Conservation (phyloP, 2,113 vertebrate species). For the Mustelus asterias region DNA sequence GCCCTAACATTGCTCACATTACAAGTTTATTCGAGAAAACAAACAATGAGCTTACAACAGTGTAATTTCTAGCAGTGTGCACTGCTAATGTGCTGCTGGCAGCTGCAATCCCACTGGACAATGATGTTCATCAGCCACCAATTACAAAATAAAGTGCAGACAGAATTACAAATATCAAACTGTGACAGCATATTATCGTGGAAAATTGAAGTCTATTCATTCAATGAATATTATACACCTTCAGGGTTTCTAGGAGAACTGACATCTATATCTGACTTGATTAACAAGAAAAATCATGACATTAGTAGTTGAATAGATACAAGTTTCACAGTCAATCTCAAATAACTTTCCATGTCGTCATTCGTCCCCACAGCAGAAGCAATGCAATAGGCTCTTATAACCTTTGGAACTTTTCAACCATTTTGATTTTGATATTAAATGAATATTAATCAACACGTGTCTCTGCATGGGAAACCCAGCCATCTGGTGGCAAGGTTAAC, state of each 20-base stretch:
- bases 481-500: conserved; percentile 48
- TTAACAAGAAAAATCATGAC: conserved; percentile 41
- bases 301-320: conserved; percentile 42
- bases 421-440: not conserved
- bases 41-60: not conserved
- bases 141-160: not conserved
- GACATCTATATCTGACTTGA: not conserved
- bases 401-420: conserved; percentile 51
- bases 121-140: not conserved
- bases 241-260: not conserved
- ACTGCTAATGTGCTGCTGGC: not conserved
- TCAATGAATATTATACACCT: not conserved
- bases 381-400: conserved; percentile 46
- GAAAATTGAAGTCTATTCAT: not conserved
- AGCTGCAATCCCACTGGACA: not conserved
- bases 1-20: not conserved
- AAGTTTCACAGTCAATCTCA: conserved; percentile 36
- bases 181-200: not conserved
- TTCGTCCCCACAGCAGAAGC: conserved; percentile 16
- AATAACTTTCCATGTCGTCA: not conserved
- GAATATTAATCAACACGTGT: conserved; percentile 39
- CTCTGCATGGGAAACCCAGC: conserved; percentile 40
- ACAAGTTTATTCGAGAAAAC: not conserved
- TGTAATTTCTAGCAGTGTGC: not conserved
- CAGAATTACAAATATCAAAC: not conserved